A percentile compares a stretch with the other conserved stretches of the same genome.
Evolutionary conservation across 2,797 vertebrate genomes (phyloP).

Genomic region (Pyrocephalus nanus): DNA sequence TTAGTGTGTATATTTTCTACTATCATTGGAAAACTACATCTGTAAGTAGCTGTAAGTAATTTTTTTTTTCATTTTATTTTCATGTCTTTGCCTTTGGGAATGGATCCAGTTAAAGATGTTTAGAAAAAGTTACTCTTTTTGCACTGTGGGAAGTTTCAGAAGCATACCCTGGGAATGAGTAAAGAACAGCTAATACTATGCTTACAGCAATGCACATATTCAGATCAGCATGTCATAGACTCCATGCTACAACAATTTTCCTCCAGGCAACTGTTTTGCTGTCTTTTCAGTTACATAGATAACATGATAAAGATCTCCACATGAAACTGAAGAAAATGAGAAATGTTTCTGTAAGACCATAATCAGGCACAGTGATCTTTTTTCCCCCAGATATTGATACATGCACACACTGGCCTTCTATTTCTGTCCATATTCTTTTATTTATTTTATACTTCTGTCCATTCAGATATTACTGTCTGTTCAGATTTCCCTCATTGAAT

Average conservation of each 20-base stretch:
- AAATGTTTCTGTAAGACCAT: conserved; percentile 2
- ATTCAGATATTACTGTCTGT: neutral
- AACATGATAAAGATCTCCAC: conserved; percentile 36
- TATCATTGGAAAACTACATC: neutral
- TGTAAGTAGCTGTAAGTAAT: neutral
- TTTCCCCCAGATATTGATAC: neutral
- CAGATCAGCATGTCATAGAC: conserved; percentile 24
- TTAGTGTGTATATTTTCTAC: neutral
- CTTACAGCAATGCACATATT: conserved; percentile 2
- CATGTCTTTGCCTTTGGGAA: neutral
- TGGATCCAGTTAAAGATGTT: neutral
- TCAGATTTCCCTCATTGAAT: neutral
- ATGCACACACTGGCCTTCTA: neutral
- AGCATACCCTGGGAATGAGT: neutral
- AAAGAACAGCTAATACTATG: neutral
- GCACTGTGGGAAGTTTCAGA: neutral
- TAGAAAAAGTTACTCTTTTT: neutral
- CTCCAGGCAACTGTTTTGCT: conserved; percentile 36
- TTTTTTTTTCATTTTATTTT: neutral
- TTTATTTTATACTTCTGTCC: too few species aligned
- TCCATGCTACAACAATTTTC: conserved; percentile 29
- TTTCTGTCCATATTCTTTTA: neutral
- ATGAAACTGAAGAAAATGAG: conserved; percentile 53
- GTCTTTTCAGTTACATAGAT: conserved; percentile 35
- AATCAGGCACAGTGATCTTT: neutral